phyloP scores from a whole-genome alignment of 2,888 invertebrate genomes.

The Rhopalosiphum nymphaeae region DNA sequence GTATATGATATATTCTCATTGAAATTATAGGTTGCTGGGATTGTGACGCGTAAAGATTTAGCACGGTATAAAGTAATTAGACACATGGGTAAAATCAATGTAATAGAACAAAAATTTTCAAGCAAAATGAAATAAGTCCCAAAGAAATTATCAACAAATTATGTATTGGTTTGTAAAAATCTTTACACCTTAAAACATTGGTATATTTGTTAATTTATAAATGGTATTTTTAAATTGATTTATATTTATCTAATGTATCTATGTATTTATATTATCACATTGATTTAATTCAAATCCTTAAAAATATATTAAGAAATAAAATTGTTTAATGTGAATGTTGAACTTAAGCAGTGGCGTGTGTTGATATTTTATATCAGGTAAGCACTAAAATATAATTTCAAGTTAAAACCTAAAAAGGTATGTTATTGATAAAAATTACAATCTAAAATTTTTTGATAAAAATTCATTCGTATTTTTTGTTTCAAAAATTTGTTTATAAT shows the following conservation, averaged over 20 bases:
- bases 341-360: not conserved
- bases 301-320: not conserved
- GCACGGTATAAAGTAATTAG: constrained; percentile 83
- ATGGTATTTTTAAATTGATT: not conserved
- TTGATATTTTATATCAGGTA: too few species aligned
- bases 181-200: not conserved
- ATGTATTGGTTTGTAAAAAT: not conserved
- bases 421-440: too few species aligned
- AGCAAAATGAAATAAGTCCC: constrained; percentile 19
- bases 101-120: constrained; percentile 81
- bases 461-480: too few species aligned
- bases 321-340: not conserved
- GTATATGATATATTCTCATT: not conserved
- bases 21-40: constrained; percentile 85
- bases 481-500: too few species aligned
- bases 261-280: not conserved
- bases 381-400: too few species aligned
- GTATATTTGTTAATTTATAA: not conserved
- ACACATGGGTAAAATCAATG: constrained; percentile 80
- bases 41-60: constrained; percentile 97
- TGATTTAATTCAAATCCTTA: not conserved
- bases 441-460: too few species aligned
- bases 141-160: not conserved
- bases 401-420: too few species aligned
- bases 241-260: not conserved